Evolutionary conservation across 1,140 invertebrate genomes (phyloP).

Genomic region (Spodoptera frugiperda): DNA sequence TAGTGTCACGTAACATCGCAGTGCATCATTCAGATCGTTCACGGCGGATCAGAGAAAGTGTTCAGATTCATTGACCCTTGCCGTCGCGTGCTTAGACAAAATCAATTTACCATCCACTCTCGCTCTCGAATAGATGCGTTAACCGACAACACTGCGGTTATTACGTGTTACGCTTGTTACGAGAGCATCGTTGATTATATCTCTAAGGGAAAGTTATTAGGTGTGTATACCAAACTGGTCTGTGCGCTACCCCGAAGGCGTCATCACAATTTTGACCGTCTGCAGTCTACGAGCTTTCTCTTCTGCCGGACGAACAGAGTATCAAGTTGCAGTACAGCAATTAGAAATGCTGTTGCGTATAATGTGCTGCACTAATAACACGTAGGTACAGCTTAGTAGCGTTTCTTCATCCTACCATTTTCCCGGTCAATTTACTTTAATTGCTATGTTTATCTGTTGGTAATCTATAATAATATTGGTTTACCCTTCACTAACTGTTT

Average conservation of each 20-base stretch:
- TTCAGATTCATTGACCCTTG: constrained; percentile 68
- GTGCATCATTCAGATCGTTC: constrained; percentile 49
- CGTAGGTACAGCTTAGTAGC: constrained; percentile 1
- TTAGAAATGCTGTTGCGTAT: constrained; percentile 23
- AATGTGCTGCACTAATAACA: neutral
- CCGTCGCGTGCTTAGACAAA: constrained; percentile 70
- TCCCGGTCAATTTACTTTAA: neutral
- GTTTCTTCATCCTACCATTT: neutral
- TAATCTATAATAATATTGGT: constrained; percentile 8
- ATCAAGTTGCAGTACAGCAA: constrained; percentile 35
- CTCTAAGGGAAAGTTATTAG: constrained; percentile 57
- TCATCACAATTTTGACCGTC: constrained; percentile 31
- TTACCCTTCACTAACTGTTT: constrained; percentile 6
- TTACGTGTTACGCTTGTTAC: constrained; percentile 69
- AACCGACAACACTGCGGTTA: constrained; percentile 56
- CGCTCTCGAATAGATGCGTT: constrained; percentile 68
- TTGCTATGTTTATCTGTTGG: constrained; percentile 7
- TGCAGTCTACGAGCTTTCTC: constrained; percentile 8
- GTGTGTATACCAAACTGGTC: constrained; percentile 40
- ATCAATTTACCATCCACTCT: constrained; percentile 73
- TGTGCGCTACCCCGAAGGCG: constrained; percentile 42
- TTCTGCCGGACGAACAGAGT: constrained; percentile 10
- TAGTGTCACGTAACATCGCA: constrained; percentile 50
- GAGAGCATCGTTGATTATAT: constrained; percentile 62
- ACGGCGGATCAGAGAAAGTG: constrained; percentile 68